Conservation (phyloP, 2,113 vertebrate species). For the Urocynchramus pylzowi region DNA sequence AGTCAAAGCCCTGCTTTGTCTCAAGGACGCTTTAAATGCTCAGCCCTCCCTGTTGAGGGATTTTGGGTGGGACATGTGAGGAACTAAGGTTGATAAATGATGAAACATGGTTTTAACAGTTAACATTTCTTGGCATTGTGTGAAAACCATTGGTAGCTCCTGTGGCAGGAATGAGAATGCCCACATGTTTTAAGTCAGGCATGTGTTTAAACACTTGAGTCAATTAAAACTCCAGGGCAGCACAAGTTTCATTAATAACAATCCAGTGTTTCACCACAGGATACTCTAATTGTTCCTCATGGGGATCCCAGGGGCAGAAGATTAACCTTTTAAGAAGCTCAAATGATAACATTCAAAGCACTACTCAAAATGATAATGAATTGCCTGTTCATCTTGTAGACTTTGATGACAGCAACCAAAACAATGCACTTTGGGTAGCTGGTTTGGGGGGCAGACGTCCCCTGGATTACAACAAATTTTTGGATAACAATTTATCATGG, state of each 20-base stretch:
- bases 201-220: not conserved
- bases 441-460: not conserved
- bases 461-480: not conserved
- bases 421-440: not conserved
- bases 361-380: not conserved
- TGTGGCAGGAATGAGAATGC: not conserved
- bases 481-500: accelerated
- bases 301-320: not conserved
- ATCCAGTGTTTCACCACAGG: constrained; percentile 7
- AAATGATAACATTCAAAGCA: not conserved
- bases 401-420: not conserved
- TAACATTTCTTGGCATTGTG: not conserved
- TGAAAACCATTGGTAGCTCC: not conserved
- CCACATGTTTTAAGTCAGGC: not conserved
- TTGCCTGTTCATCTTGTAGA: not conserved
- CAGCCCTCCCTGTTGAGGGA: not conserved
- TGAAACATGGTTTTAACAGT: not conserved
- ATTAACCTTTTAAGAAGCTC: constrained; percentile 9
- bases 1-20: not conserved
- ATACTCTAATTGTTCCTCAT: constrained; percentile 3
- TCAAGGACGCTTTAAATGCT: not conserved
- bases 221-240: constrained; percentile 15
- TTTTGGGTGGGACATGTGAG: not conserved
- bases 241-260: not conserved
- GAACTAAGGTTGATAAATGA: not conserved